Evolutionary conservation across 2,113 vertebrate genomes (phyloP), one percentile per base, ranked within the genome.

Genomic region (Heteronetta atricapilla): DNA sequence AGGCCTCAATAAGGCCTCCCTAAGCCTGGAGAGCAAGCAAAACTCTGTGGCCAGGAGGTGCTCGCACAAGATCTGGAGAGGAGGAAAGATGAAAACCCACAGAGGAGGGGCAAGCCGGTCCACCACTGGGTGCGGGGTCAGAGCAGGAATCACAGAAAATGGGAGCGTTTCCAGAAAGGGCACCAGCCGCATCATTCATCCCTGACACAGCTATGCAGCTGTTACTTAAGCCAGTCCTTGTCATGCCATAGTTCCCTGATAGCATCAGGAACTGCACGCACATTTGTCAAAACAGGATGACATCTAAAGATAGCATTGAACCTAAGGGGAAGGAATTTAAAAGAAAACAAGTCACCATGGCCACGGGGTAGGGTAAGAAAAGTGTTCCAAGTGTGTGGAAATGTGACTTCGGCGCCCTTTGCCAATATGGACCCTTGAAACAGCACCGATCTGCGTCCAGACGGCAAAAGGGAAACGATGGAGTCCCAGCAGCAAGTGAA

Each of bases 251-350:
- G 79, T 79, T 94, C 81, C 46, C 82, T 29, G 90, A 94, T 75
- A 95, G 63, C 13, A 88, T 90, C 95, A 82, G 86, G 95, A 95
- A 92, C 91, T 88, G 67, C 66, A 79, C 1, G 19, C 73, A 94
- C 94, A 95, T 96, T 96, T 95, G 81, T 97, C 95, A 96, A 93
- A 95, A 93, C 50, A 89, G 88, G 89, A 96, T 95, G 94, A 94
- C 95, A 89, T 94, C 91, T 94, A 95, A 96, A 97, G 92, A 96
- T 95, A 97, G 91, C 86, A 56, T 50, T 96, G 92, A 96, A 96
- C 70, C 94, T 91, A 92, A 91, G 68, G 62, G 82, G 87, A 93
- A 96, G 89, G 94, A 96, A 96, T 97, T 96, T 89, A 80, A 95
- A 95, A 80, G 93, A 96, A 97, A 97, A 94, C 86, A 95, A 89